Base-by-base conservation (phyloP, 2,888 invertebrate species). In the Zootermopsis nevadensis region DNA sequence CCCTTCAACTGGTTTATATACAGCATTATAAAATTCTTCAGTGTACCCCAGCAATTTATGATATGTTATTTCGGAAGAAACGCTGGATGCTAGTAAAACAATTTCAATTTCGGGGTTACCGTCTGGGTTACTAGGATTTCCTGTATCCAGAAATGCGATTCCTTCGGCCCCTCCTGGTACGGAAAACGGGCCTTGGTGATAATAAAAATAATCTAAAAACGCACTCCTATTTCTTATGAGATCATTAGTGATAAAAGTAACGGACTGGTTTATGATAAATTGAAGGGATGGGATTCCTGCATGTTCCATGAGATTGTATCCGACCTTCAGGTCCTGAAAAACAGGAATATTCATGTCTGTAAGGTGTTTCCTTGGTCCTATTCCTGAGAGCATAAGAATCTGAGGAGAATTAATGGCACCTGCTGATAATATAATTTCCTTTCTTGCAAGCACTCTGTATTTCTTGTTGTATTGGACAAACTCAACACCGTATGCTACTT, bases 241-340 rank as follows among this genome's bases (percentile, higher is more conserved):
- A 6, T 66, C 72, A 35, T 31, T 66, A 33, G 72, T 22, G 12
- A 53, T 48, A 7, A 77, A 24, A 19, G 67, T 7, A 4, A 94
- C 89, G 6, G 93, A 92, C 84, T 93, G 92, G 87, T 95, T 95
- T 1, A 95, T 93, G 80, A 94, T 89, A 88, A 96, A 96, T 0
- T 93, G 93, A 81, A 96, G 90, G 4, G 94, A 94, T 2, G 94
- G 93, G 86, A 95, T 92, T 0, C 94, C 94, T 27, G 95, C 91
- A 87, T 96, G 96, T 88, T 96, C 96, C 88, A 96, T 96, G 0
- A 96, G 91, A 89, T 97, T 96, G 87, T 93, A 92, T 15, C 97
- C 97, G 0, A 97, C 96, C 1, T 93, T 94, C 2, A 95, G 90
- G 88, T 96, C 92, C 85, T 92, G 91, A 55, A 95, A 87, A 1